Base-by-base conservation (phyloP, 2,113 vertebrate species). In the Taurulus bubalis region DNA sequence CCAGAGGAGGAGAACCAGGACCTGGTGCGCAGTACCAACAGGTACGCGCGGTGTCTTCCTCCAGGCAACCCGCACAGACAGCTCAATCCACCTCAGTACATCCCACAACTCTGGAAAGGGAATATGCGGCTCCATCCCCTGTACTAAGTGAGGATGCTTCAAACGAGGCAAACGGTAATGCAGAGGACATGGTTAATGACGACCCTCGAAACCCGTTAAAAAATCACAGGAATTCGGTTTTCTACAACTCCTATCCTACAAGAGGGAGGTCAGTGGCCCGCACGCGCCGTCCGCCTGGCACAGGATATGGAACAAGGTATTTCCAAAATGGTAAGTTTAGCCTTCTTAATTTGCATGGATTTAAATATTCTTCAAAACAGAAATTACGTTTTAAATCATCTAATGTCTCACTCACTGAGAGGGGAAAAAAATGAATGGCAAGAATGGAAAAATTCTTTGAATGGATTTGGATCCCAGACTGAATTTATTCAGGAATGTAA, bases 291-390 rank as follows among this genome's bases (percentile, higher is more conserved):
- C 93, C 92, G 1, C 94, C 94, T 15, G 90, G 92, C 58, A 80
- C 93, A 4, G 96, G 95, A 1, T 86, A 93, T 16, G 95, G 95
- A 32, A 95, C 95, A 18, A 88, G 93, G 66, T 95, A 93, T 83
- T 96, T 96, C 80, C 96, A 96, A 45, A 94, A 96, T 18, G 96
- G 96, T 96, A 70, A 91, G 89, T 3, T 67, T 2, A 38, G 8
- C 2, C 42, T 20, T 47, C 28, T 69, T 71, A 59, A 26, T 18
- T 77, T 15, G 8, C 32, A n/a, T 16, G 0, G 11, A 75, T 62
- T 47, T 36, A 22, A 64, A 51, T 60, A 1, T 30, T 18, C 22
- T 63, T 14, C n/a, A 71, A 11, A 63, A n/a, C 24, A 49, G 59
- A 34, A 26, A 71, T 38, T 1, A 5, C 1, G 24, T 51, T 72